These are phyloP conservation scores for Delia radicum DNA, from an alignment of 1,140 invertebrate species.

Conservation along the genomic window DNA sequence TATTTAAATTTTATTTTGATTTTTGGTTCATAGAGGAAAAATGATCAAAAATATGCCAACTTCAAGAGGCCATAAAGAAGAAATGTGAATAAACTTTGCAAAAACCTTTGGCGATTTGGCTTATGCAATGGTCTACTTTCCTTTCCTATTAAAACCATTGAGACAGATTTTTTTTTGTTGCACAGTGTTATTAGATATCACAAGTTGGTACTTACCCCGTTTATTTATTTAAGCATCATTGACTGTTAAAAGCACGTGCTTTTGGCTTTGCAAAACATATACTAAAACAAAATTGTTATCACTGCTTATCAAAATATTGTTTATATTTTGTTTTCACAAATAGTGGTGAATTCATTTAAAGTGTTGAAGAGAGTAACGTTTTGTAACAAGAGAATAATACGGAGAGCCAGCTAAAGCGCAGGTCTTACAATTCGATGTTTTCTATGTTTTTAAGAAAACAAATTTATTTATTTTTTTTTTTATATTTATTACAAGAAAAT, in stretches of 20 bases:
- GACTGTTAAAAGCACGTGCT: not conserved
- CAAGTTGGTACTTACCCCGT: no score
- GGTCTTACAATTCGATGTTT: not conserved
- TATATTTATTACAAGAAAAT: not conserved
- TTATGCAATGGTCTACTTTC: no score
- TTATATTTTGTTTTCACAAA: not conserved
- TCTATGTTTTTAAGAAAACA: not conserved
- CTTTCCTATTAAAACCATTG: no score
- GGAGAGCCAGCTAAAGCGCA: not conserved
- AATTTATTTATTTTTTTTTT: no score
- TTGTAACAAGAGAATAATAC: not conserved
- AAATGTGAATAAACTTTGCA: no score
- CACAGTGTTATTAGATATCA: no score
- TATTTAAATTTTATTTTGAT: no score
- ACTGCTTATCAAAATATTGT: not conserved
- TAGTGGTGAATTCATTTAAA: not conserved
- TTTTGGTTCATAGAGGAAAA: no score
- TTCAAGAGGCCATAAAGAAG: no score
- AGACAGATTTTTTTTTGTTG: no score
- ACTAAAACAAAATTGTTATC: not conserved
- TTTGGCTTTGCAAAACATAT: not conserved
- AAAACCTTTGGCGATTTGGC: no score
- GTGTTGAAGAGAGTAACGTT: not conserved
- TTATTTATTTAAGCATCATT: not conserved
- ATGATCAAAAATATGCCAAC: no score